Evolutionary conservation across 2,797 vertebrate species (phyloP).

Genomic region (Siniperca obscura): DNA sequence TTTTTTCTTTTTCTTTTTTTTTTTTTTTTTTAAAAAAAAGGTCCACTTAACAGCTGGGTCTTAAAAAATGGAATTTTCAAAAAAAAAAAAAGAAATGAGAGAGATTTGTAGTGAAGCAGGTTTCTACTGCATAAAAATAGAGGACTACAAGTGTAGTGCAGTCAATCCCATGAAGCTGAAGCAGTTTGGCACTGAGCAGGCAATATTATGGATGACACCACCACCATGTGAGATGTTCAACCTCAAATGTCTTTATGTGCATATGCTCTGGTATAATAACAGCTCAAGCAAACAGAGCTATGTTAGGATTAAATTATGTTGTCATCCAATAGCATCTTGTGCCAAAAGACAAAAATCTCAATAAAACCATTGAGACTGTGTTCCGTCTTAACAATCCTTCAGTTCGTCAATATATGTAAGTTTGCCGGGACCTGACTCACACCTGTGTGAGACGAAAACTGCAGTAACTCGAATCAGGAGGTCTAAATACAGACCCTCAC

Average conservation of each 20-base stretch:
- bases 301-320: conserved; percentile 45
- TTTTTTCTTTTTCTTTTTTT: not conserved
- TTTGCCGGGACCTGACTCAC: conserved; percentile 69
- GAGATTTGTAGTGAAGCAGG: conserved; percentile 40
- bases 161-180: conserved; percentile 67
- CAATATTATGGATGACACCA: conserved; percentile 59
- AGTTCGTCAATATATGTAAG: conserved; percentile 58
- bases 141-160: conserved; percentile 55
- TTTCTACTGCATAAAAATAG: conserved; percentile 67
- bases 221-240: conserved; percentile 57
- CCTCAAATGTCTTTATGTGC: conserved; percentile 71
- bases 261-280: conserved; percentile 47
- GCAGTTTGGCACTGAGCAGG: conserved; percentile 81
- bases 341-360: conserved; percentile 51
- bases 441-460: conserved; percentile 74
- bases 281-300: conserved; percentile 66
- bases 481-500: conserved; percentile 65
- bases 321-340: conserved; percentile 62
- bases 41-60: conserved; percentile 39
- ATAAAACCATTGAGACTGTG: conserved; percentile 58
- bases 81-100: conserved; percentile 7
- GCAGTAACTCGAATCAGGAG: conserved; percentile 62
- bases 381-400: conserved; percentile 57
- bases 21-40: conserved; percentile 17
- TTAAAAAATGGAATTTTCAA: conserved; percentile 42